Conservation (phyloP, 1,140 invertebrate genomes). For the Trachymyrmex cornetzi region DNA sequence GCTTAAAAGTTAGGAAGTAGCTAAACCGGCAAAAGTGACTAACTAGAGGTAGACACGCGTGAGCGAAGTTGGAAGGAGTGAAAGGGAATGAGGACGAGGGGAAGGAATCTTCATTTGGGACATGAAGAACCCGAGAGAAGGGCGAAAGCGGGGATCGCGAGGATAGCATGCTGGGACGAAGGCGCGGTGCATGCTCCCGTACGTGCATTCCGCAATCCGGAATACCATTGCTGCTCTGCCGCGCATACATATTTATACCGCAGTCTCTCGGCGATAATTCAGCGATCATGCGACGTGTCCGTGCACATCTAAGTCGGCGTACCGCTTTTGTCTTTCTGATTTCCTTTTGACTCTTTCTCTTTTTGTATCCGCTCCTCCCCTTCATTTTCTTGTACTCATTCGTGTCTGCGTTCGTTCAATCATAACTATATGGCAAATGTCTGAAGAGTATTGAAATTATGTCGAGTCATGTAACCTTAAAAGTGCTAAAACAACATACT, state of each 20-base stretch:
- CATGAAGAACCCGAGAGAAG: slow-evolving; percentile 58
- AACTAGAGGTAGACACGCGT: slow-evolving; percentile 82
- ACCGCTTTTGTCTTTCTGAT: slow-evolving; percentile 24
- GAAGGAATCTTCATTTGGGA: slow-evolving; percentile 56
- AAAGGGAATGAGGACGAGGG: not conserved
- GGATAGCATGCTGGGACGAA: slow-evolving; percentile 12
- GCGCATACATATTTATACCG: slow-evolving; percentile 84
- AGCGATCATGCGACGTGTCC: slow-evolving; percentile 82
- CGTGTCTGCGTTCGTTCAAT: slow-evolving; percentile 16
- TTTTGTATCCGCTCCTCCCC: not conserved
- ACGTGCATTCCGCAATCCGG: slow-evolving; percentile 82
- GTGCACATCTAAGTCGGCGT: slow-evolving; percentile 72
- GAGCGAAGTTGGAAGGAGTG: slow-evolving; percentile 50
- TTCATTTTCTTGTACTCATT: not conserved
- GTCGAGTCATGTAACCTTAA: not conserved
- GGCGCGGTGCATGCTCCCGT: slow-evolving; percentile 75
- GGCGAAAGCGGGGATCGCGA: not conserved
- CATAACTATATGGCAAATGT: not conserved
- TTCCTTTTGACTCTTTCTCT: slow-evolving; percentile 4
- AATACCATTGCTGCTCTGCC: slow-evolving; percentile 78
- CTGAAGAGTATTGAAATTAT: not conserved
- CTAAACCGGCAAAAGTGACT: slow-evolving; percentile 79
- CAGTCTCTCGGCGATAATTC: slow-evolving; percentile 83
- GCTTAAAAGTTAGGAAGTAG: slow-evolving; percentile 79
- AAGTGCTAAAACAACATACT: not conserved